Evolutionary conservation across 92 coral and sea anemone genomes (phyloP).

Genomic region (Siderastrea siderea): DNA sequence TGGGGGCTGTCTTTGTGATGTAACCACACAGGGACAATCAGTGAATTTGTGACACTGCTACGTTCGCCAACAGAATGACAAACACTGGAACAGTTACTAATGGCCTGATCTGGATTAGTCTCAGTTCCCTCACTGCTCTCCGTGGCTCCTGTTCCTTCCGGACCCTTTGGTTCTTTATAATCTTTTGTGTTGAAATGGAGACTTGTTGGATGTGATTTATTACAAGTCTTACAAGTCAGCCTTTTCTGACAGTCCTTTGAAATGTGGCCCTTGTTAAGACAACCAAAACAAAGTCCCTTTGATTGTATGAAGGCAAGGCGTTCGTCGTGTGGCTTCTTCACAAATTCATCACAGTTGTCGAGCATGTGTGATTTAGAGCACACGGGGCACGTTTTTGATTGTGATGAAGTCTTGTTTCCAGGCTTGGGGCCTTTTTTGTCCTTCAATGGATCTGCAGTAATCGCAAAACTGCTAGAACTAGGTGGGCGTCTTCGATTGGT

Average conservation of each 20-base stretch:
- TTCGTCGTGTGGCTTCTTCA: conserved; percentile 8
- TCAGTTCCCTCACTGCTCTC: too few relatives aligned
- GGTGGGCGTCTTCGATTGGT: neutral
- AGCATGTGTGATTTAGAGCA: conserved; percentile 9
- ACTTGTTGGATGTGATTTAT: conserved; percentile 43
- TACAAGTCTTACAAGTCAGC: conserved; percentile 54
- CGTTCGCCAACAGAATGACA: conserved; percentile 2
- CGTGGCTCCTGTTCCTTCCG: neutral
- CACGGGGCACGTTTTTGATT: conserved; percentile 4
- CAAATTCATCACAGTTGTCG: conserved; percentile 26
- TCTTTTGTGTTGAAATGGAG: conserved; percentile 15
- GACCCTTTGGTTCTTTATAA: neutral
- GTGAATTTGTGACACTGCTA: conserved; percentile 13
- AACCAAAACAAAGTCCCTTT: conserved; percentile 42
- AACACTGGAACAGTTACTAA: conserved; percentile 33
- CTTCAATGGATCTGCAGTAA: conserved; percentile 6
- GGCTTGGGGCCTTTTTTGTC: neutral
- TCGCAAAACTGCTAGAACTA: conserved; percentile 29
- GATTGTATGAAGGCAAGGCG: conserved; percentile 5
- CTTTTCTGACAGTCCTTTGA: conserved; percentile 49
- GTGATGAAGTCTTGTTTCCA: too few relatives aligned
- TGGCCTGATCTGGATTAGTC: neutral
- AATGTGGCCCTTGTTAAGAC: conserved; percentile 59
- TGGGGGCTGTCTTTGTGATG: too few relatives aligned
- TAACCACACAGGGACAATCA: conserved; percentile 38